phyloP scores from a whole-genome alignment of 2,797 vertebrate genomes.

The Graptemys geographica region DNA sequence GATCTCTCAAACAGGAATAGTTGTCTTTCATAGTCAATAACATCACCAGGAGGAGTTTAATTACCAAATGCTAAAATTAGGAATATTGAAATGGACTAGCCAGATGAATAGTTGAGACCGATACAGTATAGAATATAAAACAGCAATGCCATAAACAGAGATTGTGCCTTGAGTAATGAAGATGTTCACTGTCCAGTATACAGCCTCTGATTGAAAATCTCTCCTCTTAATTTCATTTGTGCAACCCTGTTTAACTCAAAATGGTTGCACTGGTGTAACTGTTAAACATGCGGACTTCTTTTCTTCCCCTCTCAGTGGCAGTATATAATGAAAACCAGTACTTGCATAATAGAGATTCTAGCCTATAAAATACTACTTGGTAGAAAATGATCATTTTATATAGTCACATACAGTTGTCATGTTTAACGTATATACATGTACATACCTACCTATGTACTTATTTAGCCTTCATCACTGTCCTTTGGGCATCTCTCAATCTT shows the following conservation, averaged over 20 bases:
- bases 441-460: background rate
- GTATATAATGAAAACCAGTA: background rate
- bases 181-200: background rate
- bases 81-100: constrained; percentile 32
- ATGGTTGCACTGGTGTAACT: background rate
- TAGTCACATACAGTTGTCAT: background rate
- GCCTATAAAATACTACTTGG: background rate
- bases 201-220: background rate
- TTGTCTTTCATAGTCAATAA: constrained; percentile 49
- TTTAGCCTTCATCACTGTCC: background rate
- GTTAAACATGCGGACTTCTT: background rate
- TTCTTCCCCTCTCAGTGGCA: background rate
- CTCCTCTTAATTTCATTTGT: background rate
- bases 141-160: constrained; percentile 18
- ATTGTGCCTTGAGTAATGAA: constrained; percentile 11
- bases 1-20: constrained; percentile 23
- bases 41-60: constrained; percentile 53
- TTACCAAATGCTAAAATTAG: constrained; percentile 67
- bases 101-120: constrained; percentile 44
- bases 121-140: constrained; percentile 1
- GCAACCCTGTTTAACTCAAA: background rate
- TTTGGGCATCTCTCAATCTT: background rate
- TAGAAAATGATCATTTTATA: background rate
- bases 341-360: constrained; percentile 1
- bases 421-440: background rate